Base-by-base conservation (phyloP, 2,888 invertebrate genomes). In the Allophyes oxyacanthae region DNA sequence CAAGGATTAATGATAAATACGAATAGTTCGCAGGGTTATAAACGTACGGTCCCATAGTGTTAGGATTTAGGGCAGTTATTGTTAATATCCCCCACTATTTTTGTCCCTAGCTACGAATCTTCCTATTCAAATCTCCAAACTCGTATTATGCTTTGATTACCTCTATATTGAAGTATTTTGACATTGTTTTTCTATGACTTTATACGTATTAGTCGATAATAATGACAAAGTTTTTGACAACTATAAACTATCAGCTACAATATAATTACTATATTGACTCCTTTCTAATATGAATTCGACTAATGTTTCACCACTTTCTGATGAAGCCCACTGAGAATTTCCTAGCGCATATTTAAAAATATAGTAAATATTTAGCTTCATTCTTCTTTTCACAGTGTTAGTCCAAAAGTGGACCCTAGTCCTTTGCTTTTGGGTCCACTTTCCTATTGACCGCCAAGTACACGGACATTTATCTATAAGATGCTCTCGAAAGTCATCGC, bases 21-120 rank as follows among this genome's bases (percentile, higher is more conserved):
- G 58, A 68, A 70, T 75, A 70, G 67, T 70, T 75, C 55, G 72
- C 75, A 75, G 75, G 75, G 72, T 73, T 70, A 45, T 28, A 57
- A 56, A 58, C 30, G 20, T 69, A 54, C 52, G 58, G 69, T 75
- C 72, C 58, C 66, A 64, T 75, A 75, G 67, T 40, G 14, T 57
- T 72, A 72, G 48, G 42, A 45, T 46, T 6, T 57, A 54, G 30
- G 43, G 33, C 36, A 59, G 45, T 48, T 36, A 68, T 36, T 49
- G 13, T 56, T 41, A 48, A 44, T 20, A 20, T 38, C 36, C 50
- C 41, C 33, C 50, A 10, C 26, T 33, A 25, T 46, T 15, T 48
- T 52, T 40, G 26, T 33, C 34, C 15, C 15, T 48, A 13, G 15
- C 42, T 44, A 36, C 10, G 25, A 66, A 44, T 32, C 36, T 61